These are phyloP conservation scores for Myopa testacea DNA, from an alignment of 2,888 invertebrate species.

Conservation along the genomic window DNA sequence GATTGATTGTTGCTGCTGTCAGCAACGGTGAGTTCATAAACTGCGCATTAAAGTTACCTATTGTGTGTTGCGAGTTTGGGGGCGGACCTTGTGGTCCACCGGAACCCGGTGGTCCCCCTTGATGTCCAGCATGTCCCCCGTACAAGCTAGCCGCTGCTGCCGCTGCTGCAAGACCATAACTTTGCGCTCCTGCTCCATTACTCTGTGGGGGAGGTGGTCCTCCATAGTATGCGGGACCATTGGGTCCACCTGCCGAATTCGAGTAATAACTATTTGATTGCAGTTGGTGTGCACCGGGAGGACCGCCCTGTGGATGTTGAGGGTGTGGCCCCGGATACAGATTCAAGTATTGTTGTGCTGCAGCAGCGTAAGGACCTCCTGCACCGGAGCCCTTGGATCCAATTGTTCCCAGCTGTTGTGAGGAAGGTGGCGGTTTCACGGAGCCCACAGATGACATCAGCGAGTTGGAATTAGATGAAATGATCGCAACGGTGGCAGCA, in stretches of 20 bases:
- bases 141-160: constrained; percentile 64
- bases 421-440: constrained; percentile 80
- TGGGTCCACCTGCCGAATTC: constrained; percentile 67
- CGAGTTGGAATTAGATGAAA: constrained; percentile 87
- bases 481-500: constrained; percentile 78
- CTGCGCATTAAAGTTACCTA: constrained; percentile 70
- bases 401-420: constrained; percentile 86
- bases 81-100: constrained; percentile 60
- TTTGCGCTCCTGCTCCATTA: constrained; percentile 63
- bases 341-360: constrained; percentile 67
- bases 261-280: constrained; percentile 69
- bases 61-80: constrained; percentile 66
- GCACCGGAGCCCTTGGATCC: constrained; percentile 70
- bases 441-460: constrained; percentile 91
- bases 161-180: constrained; percentile 64
- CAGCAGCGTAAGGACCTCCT: constrained; percentile 58
- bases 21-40: constrained; percentile 75
- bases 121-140: constrained; percentile 63
- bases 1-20: constrained; percentile 71
- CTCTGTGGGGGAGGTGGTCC: constrained; percentile 63
- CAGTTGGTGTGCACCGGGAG: constrained; percentile 62
- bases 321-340: constrained; percentile 62
- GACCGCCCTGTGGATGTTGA: constrained; percentile 62
- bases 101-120: constrained; percentile 62
- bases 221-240: constrained; percentile 62